phyloP scores from a whole-genome alignment of 2,797 vertebrate species.

The Sebastes cheni region DNA sequence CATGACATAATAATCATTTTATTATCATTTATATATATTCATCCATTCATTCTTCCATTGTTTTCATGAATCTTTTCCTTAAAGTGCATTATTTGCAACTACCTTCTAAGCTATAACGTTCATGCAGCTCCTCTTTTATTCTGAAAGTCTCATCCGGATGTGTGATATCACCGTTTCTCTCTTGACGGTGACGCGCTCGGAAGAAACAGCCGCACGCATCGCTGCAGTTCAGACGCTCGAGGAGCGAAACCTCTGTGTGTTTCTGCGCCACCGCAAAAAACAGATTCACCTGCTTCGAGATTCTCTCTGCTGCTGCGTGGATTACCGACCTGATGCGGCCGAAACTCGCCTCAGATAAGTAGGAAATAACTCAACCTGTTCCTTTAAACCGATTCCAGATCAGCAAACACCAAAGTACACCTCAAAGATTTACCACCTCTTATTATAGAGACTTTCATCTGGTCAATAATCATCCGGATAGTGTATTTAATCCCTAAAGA shows the following conservation, averaged over 20 bases:
- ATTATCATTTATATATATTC: too few species aligned
- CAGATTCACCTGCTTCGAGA: neutral
- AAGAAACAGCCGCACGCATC: slow-evolving; percentile 49
- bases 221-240: slow-evolving; percentile 54
- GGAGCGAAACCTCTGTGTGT: slow-evolving; percentile 30
- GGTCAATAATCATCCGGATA: neutral
- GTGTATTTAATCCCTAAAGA: neutral
- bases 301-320: slow-evolving; percentile 2
- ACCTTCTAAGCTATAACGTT: accelerated
- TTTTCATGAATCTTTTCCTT: neutral
- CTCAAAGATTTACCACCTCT: slow-evolving; percentile 11
- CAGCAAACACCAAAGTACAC: slow-evolving; percentile 33
- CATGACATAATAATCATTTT: neutral
- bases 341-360: slow-evolving; percentile 44
- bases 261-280: slow-evolving; percentile 36
- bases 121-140: slow-evolving; percentile 29
- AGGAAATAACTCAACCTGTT: slow-evolving; percentile 29
- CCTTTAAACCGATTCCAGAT: slow-evolving; percentile 5
- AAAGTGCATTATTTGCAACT: neutral
- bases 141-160: slow-evolving; percentile 55
- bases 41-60: neutral
- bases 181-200: slow-evolving; percentile 33
- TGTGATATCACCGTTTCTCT: accelerated
- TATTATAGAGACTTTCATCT: slow-evolving; percentile 27
- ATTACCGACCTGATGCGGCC: slow-evolving; percentile 13